Evolutionary conservation across 2,888 invertebrate species (phyloP).

Genomic region (Aphrophora alni): DNA sequence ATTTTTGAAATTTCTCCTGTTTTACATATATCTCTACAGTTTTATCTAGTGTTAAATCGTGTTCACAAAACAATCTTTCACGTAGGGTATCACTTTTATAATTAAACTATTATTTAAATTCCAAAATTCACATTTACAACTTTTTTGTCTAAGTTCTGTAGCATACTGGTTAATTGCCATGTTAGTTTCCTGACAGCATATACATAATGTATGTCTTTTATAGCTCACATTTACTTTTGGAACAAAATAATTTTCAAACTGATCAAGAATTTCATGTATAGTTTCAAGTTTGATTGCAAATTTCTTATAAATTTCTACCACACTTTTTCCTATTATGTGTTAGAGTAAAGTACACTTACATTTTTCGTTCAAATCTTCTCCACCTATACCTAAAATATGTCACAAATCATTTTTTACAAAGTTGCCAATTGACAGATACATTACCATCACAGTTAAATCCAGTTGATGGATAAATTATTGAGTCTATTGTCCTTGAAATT

Average conservation of each 20-base stretch:
- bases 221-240: slow-evolving; percentile 21
- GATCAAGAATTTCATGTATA: slow-evolving; percentile 9
- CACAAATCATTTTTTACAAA: slow-evolving; percentile 12
- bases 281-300: slow-evolving; percentile 10
- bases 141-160: slow-evolving; percentile 17
- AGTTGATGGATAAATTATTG: background rate
- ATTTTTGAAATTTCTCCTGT: background rate
- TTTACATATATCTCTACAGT: background rate
- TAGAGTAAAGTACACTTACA: slow-evolving; percentile 16
- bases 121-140: slow-evolving; percentile 1
- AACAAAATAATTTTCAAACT: slow-evolving; percentile 14
- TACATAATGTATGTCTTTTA: slow-evolving; percentile 14
- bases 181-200: slow-evolving; percentile 7
- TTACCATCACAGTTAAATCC: background rate
- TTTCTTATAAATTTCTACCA: background rate
- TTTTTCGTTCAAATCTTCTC: slow-evolving; percentile 21
- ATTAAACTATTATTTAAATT: background rate
- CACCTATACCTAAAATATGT: slow-evolving; percentile 7
- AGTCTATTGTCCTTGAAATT: slow-evolving; percentile 2
- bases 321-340: slow-evolving; percentile 14
- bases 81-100: background rate
- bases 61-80: slow-evolving; percentile 13
- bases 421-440: background rate
- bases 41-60: background rate
- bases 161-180: background rate